Evolutionary conservation across 2,797 vertebrate genomes (phyloP), one percentile per base, ranked within the genome.

Genomic region (Myotis daubentonii): DNA sequence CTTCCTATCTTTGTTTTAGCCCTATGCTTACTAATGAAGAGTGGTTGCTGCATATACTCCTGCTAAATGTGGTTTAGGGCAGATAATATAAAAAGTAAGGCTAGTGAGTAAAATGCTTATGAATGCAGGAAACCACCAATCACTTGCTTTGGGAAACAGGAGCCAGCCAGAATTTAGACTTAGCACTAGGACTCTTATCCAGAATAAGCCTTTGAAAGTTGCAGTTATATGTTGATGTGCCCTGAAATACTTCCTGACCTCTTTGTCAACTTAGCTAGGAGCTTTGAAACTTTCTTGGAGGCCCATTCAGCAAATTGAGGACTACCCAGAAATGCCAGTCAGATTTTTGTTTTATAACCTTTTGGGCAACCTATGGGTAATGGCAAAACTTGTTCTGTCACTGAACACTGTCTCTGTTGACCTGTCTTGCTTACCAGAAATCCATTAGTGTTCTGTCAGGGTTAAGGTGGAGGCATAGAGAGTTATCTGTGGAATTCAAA

Each of bases 1-100:
- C 55, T 95, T 89, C n/a, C 53, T 72, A 33, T 92, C n/a, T 78
- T 88, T 74, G 38, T 91, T 66, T 90, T 87, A 94, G 68, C 38
- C 53, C 28, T 76, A 0, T 87, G 82, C 70, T 87, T 87, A 81
- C 68, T 90, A 16, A 81, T 82, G 44, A 71, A 84, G 74, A 95
- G 38, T 81, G 51, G 30, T 89, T 75, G 49, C 25, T 83, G 36
- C 38, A 60, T 74, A 65, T 44, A 41, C 36, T 72, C 22, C 16
- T 66, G 38, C 38, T 68, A 81, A 75, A 25, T 60, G 38, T 60
- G 80, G 49, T 82, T 81, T 93, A 75, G 70, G 76, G 36, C 28
- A 70, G 76, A 68, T 91, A 70, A 76, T 38, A 82, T 51, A 57
- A 60, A 91, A 82, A 89, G n/a, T 51, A 65, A 82, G 91, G 47